These are phyloP conservation scores for zebrafish (Danio rerio) DNA, from an alignment of 2,113 vertebrate species.

Conservation along the genomic window DNA sequence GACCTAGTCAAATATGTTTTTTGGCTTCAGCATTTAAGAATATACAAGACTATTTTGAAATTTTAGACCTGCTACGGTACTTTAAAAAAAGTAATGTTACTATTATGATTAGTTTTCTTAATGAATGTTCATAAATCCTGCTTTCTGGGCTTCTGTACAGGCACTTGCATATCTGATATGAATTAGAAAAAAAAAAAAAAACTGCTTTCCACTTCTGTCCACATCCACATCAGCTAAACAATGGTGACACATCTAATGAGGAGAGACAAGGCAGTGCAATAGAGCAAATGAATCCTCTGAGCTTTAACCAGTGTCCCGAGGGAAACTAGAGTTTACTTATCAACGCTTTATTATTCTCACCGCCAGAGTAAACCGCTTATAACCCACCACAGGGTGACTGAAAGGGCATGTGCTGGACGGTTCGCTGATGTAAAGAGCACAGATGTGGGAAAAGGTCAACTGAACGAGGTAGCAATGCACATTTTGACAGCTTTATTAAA, in stretches of 20 bases:
- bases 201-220: background rate
- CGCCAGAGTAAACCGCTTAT: background rate
- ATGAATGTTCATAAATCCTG: background rate
- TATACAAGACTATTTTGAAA: too few species aligned
- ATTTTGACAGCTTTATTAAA: conserved; percentile 39
- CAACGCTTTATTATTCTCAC: conserved; percentile 16
- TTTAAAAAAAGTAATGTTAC: too few species aligned
- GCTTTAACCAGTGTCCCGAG: background rate
- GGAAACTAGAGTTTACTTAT: conserved; percentile 14
- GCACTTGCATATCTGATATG: background rate
- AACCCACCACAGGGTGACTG: background rate
- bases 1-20: too few species aligned
- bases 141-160: background rate
- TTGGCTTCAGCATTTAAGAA: too few species aligned
- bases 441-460: conserved; percentile 17
- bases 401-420: background rate
- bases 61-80: too few species aligned
- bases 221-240: conserved; percentile 13
- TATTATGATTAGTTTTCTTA: background rate
- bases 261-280: conserved; percentile 8
- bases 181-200: background rate
- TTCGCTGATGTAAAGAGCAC: background rate
- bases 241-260: conserved; percentile 19
- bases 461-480: conserved; percentile 18
- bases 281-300: conserved; percentile 20